phyloP scores from a whole-genome alignment of 1,140 invertebrate genomes.

The Drosophila gunungcola region DNA sequence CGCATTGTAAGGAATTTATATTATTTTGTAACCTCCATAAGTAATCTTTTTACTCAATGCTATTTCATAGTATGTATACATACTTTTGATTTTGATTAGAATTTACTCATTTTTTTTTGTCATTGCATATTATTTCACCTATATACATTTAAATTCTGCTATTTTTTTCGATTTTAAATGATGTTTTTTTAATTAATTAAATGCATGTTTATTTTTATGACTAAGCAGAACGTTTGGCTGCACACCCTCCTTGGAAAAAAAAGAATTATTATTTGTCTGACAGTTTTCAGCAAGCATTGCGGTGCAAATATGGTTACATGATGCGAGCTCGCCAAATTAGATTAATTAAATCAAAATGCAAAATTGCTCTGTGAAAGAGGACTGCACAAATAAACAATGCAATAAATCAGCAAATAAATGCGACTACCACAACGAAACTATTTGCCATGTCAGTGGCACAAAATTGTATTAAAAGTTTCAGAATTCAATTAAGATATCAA shows the following conservation, averaged over 20 bases:
- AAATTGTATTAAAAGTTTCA: slow-evolving; percentile 44
- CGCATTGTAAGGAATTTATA: too few relatives aligned
- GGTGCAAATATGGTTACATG: slow-evolving; percentile 11
- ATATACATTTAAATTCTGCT: too few relatives aligned
- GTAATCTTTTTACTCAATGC: too few relatives aligned
- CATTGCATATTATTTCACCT: too few relatives aligned
- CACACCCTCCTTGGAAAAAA: background rate
- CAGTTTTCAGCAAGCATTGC: background rate
- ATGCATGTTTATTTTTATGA: too few relatives aligned
- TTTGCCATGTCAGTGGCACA: slow-evolving; percentile 16
- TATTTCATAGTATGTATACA: too few relatives aligned
- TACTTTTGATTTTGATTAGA: too few relatives aligned
- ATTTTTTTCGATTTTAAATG: too few relatives aligned
- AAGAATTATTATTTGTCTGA: background rate
- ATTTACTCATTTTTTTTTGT: too few relatives aligned
- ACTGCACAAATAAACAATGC: slow-evolving; percentile 26
- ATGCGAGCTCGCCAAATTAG: slow-evolving; percentile 42
- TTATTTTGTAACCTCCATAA: too few relatives aligned
- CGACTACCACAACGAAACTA: slow-evolving; percentile 18
- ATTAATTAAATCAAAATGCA: slow-evolving; percentile 62
- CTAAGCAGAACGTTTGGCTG: too few relatives aligned
- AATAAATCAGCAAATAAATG: slow-evolving; percentile 25
- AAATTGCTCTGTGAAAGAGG: slow-evolving; percentile 6
- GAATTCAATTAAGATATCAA: slow-evolving; percentile 54
- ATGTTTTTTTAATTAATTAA: too few relatives aligned